Evolutionary conservation across 2,113 vertebrate species (phyloP).

Genomic region (Corythoichthys intestinalis): DNA sequence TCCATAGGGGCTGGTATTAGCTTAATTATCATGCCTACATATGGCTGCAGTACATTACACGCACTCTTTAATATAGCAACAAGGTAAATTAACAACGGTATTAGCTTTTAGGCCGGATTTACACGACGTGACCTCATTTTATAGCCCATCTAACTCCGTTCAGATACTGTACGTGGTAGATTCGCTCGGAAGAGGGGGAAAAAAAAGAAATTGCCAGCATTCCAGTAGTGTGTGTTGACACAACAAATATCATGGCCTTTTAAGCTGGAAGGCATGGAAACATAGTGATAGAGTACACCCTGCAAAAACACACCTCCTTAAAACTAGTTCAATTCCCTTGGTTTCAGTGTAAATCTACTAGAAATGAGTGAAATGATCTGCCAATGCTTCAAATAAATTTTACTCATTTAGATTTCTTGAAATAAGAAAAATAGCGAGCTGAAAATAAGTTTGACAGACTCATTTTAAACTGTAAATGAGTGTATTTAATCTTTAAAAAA

Average conservation of each 20-base stretch:
- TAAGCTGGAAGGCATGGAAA: neutral
- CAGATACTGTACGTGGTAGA: neutral
- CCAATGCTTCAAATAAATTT: too few relatives aligned
- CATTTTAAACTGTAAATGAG: too few relatives aligned
- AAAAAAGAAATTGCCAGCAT: too few relatives aligned
- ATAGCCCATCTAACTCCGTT: neutral
- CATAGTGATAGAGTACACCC: neutral
- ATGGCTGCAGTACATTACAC: neutral
- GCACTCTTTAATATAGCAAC: neutral
- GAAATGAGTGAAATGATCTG: too few relatives aligned
- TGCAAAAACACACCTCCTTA: too few relatives aligned
- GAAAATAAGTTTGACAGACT: too few relatives aligned
- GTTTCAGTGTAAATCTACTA: too few relatives aligned
- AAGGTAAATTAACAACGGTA: slow-evolving; percentile 1
- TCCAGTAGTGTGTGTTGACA: neutral
- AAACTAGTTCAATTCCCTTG: too few relatives aligned
- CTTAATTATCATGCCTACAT: slow-evolving; percentile 27
- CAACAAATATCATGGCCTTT: neutral
- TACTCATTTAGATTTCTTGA: too few relatives aligned
- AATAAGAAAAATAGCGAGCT: too few relatives aligned
- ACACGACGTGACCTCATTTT: neutral
- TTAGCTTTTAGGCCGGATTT: neutral
- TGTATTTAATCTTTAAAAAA: too few relatives aligned
- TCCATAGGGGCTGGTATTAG: slow-evolving; percentile 16
- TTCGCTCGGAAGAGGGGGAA: too few relatives aligned